A percentile compares a stretch with the other conserved stretches of the same genome.
Evolutionary conservation across 2,888 invertebrate species (phyloP).

Genomic region (Cetonia aurata): DNA sequence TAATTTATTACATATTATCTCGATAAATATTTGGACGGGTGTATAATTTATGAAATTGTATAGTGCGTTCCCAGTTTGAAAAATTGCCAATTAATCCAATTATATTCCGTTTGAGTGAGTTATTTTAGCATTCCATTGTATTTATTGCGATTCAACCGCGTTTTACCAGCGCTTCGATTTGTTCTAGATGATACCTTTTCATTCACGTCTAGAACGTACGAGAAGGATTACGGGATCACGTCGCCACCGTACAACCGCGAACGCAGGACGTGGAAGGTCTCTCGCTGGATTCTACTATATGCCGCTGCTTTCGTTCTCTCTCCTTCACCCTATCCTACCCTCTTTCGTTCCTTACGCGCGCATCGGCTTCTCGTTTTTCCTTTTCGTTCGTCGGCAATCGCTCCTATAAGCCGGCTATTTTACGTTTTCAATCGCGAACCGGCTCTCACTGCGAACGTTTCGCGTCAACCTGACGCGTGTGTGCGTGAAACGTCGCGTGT

Average conservation of each 20-base stretch:
- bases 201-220: constrained; percentile 38
- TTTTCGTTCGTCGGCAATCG: constrained; percentile 38
- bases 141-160: too few species aligned
- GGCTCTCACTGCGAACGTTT: constrained; percentile 30
- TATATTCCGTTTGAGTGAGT: too few species aligned
- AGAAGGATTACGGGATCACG: not conserved
- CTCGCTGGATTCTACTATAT: constrained; percentile 3
- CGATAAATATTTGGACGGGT: too few species aligned
- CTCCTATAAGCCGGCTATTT: constrained; percentile 34
- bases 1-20: too few species aligned
- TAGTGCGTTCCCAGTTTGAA: too few species aligned
- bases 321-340: constrained; percentile 8
- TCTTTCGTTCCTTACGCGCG: constrained; percentile 17
- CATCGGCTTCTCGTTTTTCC: constrained; percentile 23
- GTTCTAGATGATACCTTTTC: constrained; percentile 9
- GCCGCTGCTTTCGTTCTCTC: constrained; percentile 5
- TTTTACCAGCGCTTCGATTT: not conserved
- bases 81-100: too few species aligned
- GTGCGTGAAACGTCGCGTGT: too few species aligned
- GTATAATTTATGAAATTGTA: too few species aligned
- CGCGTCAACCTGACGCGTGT: constrained; percentile 10
- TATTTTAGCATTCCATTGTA: too few species aligned
- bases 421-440: constrained; percentile 41
- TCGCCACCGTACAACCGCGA: constrained; percentile 8
- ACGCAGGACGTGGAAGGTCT: constrained; percentile 33